Evolutionary conservation across 2,888 invertebrate genomes (phyloP), one percentile per base, ranked within the genome.

Genomic region (Nephrotoma appendiculata): DNA sequence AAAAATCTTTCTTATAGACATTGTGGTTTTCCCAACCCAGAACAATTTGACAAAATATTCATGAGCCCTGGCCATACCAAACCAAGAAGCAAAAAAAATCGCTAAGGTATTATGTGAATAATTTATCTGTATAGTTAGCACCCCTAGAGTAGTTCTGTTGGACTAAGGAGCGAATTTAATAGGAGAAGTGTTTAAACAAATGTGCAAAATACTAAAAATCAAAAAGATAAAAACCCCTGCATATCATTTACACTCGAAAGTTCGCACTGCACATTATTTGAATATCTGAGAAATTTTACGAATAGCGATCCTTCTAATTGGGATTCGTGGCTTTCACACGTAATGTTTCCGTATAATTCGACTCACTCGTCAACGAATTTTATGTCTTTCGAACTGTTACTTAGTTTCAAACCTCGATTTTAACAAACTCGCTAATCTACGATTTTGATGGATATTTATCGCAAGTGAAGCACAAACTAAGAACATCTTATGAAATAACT

Each of bases 51-150:
- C 89, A 1, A 89, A 89, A 88, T 90, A 87, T 87, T 88, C 88
- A 15, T 87, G 88, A 71, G 89, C 89, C 83, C 88, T 88, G 84
- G 87, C 89, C 9, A 86, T 90, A 11, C 87, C 87, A 6, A 89
- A 89, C 87, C 89, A 90, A 87, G 89, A 89, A 87, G 89, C 90
- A 2, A 87, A 88, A 88, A 90, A 89, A 0, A 89, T 91, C n/a
- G 90, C 90, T 9, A 5, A 83, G 7, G 83, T 11, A 4, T 83
- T 83, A 11, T 83, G 83, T 83, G 83, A 83, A 83, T 1, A 83
- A 4, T 19, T 83, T 6, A 83, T 83, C 19, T 83, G 83, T 41
- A 83, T 1, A 41, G 5, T 83, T 83, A 5, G 31, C 5, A 83
- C 83, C 7, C 83, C 83, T 31, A 5, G 19, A 19, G 1, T 19